Conservation (phyloP, 2,888 invertebrate genomes). For the Microdon myrmicae region DNA sequence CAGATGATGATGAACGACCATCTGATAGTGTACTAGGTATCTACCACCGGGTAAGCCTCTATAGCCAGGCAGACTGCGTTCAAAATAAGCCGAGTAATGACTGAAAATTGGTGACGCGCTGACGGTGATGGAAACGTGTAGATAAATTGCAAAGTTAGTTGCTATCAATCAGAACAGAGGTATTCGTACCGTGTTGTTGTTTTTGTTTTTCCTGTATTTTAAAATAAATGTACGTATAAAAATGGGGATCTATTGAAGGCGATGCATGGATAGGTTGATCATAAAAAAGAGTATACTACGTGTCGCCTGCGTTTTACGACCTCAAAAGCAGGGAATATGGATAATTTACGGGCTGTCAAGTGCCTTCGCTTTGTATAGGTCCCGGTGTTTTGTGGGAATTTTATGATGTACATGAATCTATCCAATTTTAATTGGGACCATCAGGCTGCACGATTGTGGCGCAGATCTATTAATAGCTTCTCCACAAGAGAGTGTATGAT, state of each 20-base stretch:
- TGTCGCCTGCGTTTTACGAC: constrained; percentile 26
- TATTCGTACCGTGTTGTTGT: not conserved
- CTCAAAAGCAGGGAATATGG: not conserved
- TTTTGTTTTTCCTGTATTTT: not conserved
- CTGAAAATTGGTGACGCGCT: constrained; percentile 49
- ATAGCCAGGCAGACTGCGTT: constrained; percentile 27
- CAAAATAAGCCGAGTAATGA: too few species aligned
- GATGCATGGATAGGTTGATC: constrained; percentile 11
- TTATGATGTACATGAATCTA: constrained; percentile 34
- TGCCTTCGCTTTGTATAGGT: constrained; percentile 22
- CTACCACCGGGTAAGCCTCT: constrained; percentile 10
- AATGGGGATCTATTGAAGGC: constrained; percentile 12
- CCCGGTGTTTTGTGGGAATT: constrained; percentile 17
- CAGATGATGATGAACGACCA: constrained; percentile 53
- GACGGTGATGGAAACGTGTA: constrained; percentile 42
- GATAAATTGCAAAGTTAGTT: constrained; percentile 39
- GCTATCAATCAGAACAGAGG: constrained; percentile 30
- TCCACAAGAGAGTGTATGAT: too few species aligned
- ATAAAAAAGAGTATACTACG: constrained; percentile 17
- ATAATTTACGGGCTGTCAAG: constrained; percentile 49
- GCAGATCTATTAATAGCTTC: too few species aligned
- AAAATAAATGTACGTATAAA: constrained; percentile 1
- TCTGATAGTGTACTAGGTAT: constrained; percentile 42
- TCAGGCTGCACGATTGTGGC: not conserved
- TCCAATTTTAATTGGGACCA: constrained; percentile 15